Evolutionary conservation across 92 coral and sea anemone genomes (phyloP), one percentile per base, ranked within the genome.

Genomic region (Phymanthus crucifer): DNA sequence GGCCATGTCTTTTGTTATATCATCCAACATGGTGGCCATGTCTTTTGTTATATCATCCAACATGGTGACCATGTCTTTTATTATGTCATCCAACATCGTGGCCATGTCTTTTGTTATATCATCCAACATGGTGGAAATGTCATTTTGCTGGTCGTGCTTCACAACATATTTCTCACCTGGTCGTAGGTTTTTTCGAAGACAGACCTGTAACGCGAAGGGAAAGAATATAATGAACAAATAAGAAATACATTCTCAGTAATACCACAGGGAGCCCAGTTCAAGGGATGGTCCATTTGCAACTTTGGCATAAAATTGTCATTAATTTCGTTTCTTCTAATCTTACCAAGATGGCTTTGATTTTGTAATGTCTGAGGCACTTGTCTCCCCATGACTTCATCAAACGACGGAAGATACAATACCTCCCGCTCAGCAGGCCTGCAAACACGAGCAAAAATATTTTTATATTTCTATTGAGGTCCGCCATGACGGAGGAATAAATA

Each of bases 331-430:
- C 0, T 11, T 17, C 33, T 34, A 14, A 8, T 33, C 79, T 54
- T 50, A 79, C 69, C 83, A 73, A 78, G 68, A 73, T 69, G 58
- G 48, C 38, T 37, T 73, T 4, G 19, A 58, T 38, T 26, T 2
- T 54, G 64, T 35, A 67, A 58, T 8, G 88, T 64, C n/a, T n/a
- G 13, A 14, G 84, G 76, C 13, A 66, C 83, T 46, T 89, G 97
- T 78, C 89, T 87, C 35, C 92, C 94, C 97, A 92, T 92, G 26
- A 92, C 97, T 84, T 92, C 97, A n/a, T 83, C 92, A 68, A 92
- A 92, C 27, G 97, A 92, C 1, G 97, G 97, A 71, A 92, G 84
- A 34, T 81, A 79, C 17, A 92, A 74, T 24, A 61, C 87, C 64
- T 87, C 91, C 32, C 78, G 83, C 21, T 92, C 93, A 7, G 83